Evolutionary conservation across 2,113 vertebrate species (phyloP).

Genomic region (Vimba vimba): DNA sequence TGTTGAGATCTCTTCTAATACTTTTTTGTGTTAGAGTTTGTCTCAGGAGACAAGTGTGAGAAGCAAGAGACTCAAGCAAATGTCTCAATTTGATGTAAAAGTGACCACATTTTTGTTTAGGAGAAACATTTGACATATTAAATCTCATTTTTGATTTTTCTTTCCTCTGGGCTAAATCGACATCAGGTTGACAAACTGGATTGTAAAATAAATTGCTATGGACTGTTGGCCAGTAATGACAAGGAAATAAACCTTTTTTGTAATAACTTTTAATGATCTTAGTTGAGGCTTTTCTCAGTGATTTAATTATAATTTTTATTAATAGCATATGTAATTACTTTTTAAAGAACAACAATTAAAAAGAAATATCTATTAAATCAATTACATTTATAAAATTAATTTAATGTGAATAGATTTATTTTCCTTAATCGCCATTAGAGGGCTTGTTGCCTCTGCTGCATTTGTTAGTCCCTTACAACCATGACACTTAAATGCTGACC

Average conservation of each 20-base stretch:
- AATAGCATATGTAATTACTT: neutral
- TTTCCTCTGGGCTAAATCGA: no score
- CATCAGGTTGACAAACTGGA: no score
- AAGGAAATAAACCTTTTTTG: neutral
- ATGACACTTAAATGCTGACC: slow-evolving; percentile 17
- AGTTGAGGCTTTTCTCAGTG: neutral
- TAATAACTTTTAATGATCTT: slow-evolving; percentile 2
- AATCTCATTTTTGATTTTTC: no score
- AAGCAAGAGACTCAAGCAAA: no score
- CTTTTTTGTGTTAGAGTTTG: no score
- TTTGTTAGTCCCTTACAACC: neutral
- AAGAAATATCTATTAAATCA: neutral
- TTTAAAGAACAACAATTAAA: neutral
- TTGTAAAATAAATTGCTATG: neutral
- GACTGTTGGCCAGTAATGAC: neutral
- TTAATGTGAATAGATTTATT: neutral
- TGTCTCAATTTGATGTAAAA: no score
- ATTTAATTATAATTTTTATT: neutral
- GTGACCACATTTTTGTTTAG: no score
- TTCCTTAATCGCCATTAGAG: neutral
- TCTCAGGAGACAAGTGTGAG: no score
- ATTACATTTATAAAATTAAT: neutral
- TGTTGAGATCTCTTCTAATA: no score
- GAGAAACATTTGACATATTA: no score
- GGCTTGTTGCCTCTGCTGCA: neutral